These are phyloP conservation scores for Zhuqinia jingwanae DNA, from an alignment of 2,888 invertebrate genomes.

Conservation along the genomic window DNA sequence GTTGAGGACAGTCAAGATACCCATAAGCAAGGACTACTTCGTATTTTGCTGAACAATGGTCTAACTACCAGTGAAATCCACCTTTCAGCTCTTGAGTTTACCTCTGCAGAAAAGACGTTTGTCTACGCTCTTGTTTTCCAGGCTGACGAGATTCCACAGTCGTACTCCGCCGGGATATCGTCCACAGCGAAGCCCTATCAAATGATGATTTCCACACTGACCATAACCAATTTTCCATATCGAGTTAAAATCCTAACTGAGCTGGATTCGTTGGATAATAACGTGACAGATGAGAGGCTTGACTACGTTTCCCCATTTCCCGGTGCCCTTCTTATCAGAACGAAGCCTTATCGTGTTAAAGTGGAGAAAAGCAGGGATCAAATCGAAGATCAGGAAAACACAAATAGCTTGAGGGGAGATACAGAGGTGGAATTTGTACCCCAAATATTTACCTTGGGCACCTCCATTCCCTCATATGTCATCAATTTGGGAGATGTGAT, in stretches of 20 bases:
- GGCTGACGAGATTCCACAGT: conserved; percentile 16
- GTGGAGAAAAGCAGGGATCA: not conserved
- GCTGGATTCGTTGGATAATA: no score
- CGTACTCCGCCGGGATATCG: not conserved
- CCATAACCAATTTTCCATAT: conserved; percentile 41
- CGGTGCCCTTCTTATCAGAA: conserved; percentile 51
- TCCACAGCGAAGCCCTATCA: conserved; percentile 14
- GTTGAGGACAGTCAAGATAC: conserved; percentile 16
- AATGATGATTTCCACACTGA: conserved; percentile 49
- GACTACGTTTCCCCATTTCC: conserved; percentile 55
- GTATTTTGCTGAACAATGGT: not conserved
- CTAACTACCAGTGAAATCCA: not conserved
- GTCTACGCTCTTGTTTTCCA: conserved; percentile 64
- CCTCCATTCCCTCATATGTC: conserved; percentile 73
- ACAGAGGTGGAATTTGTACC: not conserved
- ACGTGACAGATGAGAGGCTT: conserved; percentile 7
- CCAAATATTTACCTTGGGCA: conserved; percentile 65
- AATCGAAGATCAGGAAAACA: conserved; percentile 11
- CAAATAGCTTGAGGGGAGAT: not conserved
- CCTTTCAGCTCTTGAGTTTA: conserved; percentile 66
- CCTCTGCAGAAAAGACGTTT: conserved; percentile 72
- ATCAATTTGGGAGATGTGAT: conserved; percentile 65
- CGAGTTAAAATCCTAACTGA: not conserved
- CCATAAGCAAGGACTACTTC: not conserved
- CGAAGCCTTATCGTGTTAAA: not conserved